Percentiles rank a stretch among this genome's conserved stretches.
These are phyloP conservation scores for Laticauda colubrina DNA, from an alignment of 2,113 vertebrate species.

Conservation along the genomic window DNA sequence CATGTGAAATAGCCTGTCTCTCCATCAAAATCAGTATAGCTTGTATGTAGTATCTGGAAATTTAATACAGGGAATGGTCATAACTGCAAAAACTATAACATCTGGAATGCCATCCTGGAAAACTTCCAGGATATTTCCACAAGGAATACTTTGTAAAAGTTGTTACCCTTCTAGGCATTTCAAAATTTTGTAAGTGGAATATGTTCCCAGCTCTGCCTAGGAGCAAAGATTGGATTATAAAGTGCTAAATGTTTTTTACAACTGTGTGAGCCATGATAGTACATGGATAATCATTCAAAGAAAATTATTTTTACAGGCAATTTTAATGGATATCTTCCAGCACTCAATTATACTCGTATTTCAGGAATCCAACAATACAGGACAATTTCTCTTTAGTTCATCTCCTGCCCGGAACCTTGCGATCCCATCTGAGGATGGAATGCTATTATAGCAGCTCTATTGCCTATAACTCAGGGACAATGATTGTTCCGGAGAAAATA, in stretches of 20 bases:
- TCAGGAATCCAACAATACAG: conserved; percentile 65
- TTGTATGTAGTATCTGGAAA: conserved; percentile 56
- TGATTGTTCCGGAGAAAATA: conserved; percentile 3
- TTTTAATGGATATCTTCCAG: conserved; percentile 72
- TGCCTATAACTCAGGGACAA: conserved; percentile 18
- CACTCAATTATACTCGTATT: conserved; percentile 73
- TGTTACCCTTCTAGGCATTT: conserved; percentile 74
- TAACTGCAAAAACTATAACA: conserved; percentile 78
- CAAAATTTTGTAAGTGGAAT: conserved; percentile 67
- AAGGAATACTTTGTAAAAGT: conserved; percentile 80
- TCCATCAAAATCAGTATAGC: conserved; percentile 34
- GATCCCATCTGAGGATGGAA: conserved; percentile 47
- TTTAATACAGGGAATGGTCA: conserved; percentile 44
- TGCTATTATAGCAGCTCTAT: conserved; percentile 36
- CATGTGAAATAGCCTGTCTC: conserved; percentile 46
- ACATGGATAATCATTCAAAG: conserved; percentile 76
- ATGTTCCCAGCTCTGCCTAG: conserved; percentile 70
- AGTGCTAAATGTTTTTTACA: conserved; percentile 81
- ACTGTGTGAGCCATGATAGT: conserved; percentile 76
- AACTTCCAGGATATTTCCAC: conserved; percentile 76
- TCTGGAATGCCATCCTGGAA: conserved; percentile 80
- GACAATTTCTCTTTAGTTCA: conserved; percentile 53
- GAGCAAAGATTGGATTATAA: conserved; percentile 80
- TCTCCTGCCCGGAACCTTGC: conserved; percentile 49
- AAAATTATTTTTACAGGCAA: conserved; percentile 80